Evolutionary conservation across 2,113 vertebrate species (phyloP), one percentile per base, ranked within the genome.

Genomic region (Chloropsis cyanopogon): DNA sequence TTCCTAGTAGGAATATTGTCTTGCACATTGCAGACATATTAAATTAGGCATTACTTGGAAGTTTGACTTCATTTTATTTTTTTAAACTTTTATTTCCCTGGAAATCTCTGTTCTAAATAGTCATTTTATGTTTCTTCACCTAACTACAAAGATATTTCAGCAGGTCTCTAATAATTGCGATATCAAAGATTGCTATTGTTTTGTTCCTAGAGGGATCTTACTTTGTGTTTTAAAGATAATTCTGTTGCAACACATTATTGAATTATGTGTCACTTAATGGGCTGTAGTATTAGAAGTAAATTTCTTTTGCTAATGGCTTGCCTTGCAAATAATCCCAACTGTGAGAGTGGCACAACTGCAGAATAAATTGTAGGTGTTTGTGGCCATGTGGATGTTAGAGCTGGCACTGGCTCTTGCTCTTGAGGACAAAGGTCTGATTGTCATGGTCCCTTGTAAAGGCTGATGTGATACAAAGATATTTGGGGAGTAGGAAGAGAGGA

Each of bases 201-300:
- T 90, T 86, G 10, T 65, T 82, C 57, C 78, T 68, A 60, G 15
- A 17, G 73, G 44, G 49, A 65, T 52, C 52, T 88, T 61, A 5
- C 23, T 85, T 94, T 21, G 77, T 81, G 29, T 69, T 93, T 94
- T 93, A 93, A 90, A 86, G 87, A 64, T 54, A 90, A 76, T 84
- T 91, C 73, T 94, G 49, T 93, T 82, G 78, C 87, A 94, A 92
- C 44, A 52, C 9, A 6, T 84, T 92, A 64, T 9, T 54, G 61
- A 84, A 68, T 93, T 82, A 41, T 33, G 24, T 82, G 54, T 31
- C 70, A 31, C 29, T 95, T 90, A 76, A 64, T 73, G 53, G 73
- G 66, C 70, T 82, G 24, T 63, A 20, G 37, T 44, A 75, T 53
- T 91, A 82, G 73, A 64, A 37, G 21, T n/a, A 50, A 75, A 71